Evolutionary conservation across 2,888 invertebrate species (phyloP).

Genomic region (Timema cristinae): DNA sequence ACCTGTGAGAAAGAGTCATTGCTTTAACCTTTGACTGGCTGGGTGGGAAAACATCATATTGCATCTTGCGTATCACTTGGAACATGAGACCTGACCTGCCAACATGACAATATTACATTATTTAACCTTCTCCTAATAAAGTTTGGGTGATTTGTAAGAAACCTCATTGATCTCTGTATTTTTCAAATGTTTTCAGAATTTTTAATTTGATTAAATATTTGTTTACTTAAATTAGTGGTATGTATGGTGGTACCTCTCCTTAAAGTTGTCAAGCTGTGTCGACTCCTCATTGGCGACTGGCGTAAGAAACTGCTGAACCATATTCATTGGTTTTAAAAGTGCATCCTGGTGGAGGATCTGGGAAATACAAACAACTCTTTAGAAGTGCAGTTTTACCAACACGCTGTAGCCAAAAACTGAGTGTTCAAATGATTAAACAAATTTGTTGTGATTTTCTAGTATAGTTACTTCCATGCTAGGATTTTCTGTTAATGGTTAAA

Average conservation of each 20-base stretch:
- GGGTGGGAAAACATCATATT: constrained; percentile 78
- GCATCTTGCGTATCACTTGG: constrained; percentile 85
- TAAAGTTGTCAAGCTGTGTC: constrained; percentile 69
- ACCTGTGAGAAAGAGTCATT: constrained; percentile 55
- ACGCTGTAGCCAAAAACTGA: too few species aligned
- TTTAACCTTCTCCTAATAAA: not conserved
- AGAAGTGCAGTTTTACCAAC: too few species aligned
- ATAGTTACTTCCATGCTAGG: too few species aligned
- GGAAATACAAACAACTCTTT: not conserved
- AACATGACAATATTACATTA: not conserved
- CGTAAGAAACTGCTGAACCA: constrained; percentile 81
- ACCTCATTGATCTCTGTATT: not conserved
- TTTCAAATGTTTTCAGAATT: not conserved
- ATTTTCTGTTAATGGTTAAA: too few species aligned
- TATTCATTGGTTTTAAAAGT: constrained; percentile 79
- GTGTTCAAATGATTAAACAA: too few species aligned
- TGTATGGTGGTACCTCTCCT: constrained; percentile 53
- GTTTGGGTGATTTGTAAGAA: not conserved
- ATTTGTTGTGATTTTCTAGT: too few species aligned
- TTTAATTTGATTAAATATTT: not conserved
- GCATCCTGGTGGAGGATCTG: constrained; percentile 78
- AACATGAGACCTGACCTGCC: constrained; percentile 64
- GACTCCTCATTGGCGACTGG: constrained; percentile 61
- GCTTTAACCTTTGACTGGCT: constrained; percentile 62
- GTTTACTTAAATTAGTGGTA: not conserved